Conservation (phyloP, 92 coral and sea anemone genomes). For the Epizoanthus rinbou region DNA sequence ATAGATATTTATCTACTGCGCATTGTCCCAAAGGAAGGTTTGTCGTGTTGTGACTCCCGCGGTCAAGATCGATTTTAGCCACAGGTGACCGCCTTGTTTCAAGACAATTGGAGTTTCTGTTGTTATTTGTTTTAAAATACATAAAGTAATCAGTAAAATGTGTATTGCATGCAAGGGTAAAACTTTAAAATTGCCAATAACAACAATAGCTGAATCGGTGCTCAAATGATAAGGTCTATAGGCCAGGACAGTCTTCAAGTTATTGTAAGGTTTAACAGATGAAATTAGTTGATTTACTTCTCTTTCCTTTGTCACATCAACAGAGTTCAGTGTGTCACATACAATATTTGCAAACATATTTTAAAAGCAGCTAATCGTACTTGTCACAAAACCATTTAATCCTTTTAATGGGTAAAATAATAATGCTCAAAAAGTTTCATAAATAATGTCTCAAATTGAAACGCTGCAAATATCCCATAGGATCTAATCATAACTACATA, state of each 20-base stretch:
- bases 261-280: too few species aligned
- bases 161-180: neutral
- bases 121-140: too few species aligned
- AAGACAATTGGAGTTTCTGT: too few species aligned
- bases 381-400: neutral
- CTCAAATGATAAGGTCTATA: neutral
- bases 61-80: slow-evolving; percentile 10
- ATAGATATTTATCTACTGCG: slow-evolving; percentile 9
- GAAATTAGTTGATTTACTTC: too few species aligned
- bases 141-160: neutral
- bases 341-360: neutral
- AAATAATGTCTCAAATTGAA: too few species aligned
- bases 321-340: neutral
- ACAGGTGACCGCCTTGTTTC: slow-evolving; percentile 18
- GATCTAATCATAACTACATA: too few species aligned
- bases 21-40: slow-evolving; percentile 8
- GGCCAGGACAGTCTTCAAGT: neutral
- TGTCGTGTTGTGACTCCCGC: slow-evolving; percentile 13
- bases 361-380: neutral
- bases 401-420: too few species aligned
- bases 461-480: too few species aligned
- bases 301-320: neutral
- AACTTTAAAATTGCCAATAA: neutral
- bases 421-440: too few species aligned
- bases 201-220: neutral